Evolutionary conservation across 2,113 vertebrate genomes (phyloP), one percentile per base, ranked within the genome.

Genomic region (Colius striatus): DNA sequence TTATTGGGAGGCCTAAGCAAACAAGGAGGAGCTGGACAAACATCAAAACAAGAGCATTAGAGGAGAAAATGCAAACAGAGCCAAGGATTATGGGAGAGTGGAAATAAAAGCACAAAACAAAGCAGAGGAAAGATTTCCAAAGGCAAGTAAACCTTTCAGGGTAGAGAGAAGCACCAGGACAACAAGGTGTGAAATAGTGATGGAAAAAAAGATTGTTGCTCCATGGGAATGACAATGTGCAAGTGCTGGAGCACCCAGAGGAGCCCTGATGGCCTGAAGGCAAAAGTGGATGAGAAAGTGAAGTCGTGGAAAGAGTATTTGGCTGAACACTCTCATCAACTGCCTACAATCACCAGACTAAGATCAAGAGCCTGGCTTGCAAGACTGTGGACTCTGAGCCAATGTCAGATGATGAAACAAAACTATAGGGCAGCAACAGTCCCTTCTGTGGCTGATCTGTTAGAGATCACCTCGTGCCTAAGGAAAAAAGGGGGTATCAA

Each of bases 11-110:
- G 94, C 92, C 92, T 94, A 92, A 92, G 80, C 86, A 95, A 97
- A 96, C 92, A 97, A 87, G 89, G 61, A 93, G 84, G 77, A 89
- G 94, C 91, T 94, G 95, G 94, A 93, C 96, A 97, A 97, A 95
- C 92, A 97, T 81, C 91, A 90, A 93, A 97, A 97, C 95, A 97
- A 96, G 55, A 92, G 89, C 61, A 81, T 84, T 75, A 93, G 57
- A 87, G 48, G 53, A 41, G 73, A 71, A 93, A 94, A 93, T n/a
- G 80, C 77, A 94, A 97, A 93, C 76, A 93, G 61, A 94, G 91
- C 45, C 76, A 72, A 67, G 92, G 91, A 92, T 81, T 45, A 70
- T 93, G 92, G 94, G 86, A 94, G 41, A 75, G 70, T 75, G 66
- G 86, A 87, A 96, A 92, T 50, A 93, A 97, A 96, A 94, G 77